Evolutionary conservation across 2,888 invertebrate genomes (phyloP).

Genomic region (Tetheella fluctuosa): DNA sequence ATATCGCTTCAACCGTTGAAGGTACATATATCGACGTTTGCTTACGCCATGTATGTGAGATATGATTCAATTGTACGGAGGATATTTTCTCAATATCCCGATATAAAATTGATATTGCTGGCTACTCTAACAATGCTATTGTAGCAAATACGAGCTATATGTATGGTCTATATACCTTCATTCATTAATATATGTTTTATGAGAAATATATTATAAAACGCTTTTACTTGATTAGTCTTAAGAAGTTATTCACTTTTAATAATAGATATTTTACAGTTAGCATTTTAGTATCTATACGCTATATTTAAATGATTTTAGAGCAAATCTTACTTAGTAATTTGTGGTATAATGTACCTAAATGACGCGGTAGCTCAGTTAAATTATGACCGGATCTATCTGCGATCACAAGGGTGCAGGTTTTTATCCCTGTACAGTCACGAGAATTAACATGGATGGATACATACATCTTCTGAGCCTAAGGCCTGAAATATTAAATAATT

Average conservation of each 20-base stretch:
- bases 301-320: too few species aligned
- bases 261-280: too few species aligned
- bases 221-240: not conserved
- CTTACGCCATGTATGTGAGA: conserved; percentile 24
- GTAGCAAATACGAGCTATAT: not conserved
- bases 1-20: conserved; percentile 21
- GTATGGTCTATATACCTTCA: not conserved
- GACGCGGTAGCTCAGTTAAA: too few species aligned
- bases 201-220: not conserved
- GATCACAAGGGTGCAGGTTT: too few species aligned
- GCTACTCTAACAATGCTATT: conserved; percentile 15
- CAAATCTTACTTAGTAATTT: too few species aligned
- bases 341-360: too few species aligned
- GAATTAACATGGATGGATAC: too few species aligned
- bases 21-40: conserved; percentile 11
- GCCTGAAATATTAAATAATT: too few species aligned
- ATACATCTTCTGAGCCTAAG: too few species aligned
- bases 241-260: not conserved
- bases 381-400: too few species aligned
- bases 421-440: too few species aligned
- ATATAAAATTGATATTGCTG: conserved; percentile 38
- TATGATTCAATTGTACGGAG: conserved; percentile 39
- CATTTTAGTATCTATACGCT: too few species aligned
- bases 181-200: not conserved
- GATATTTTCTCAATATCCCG: conserved; percentile 31